Evolutionary conservation across 2,797 vertebrate genomes (phyloP).

Genomic region (Phrynocephalus vlangalii): DNA sequence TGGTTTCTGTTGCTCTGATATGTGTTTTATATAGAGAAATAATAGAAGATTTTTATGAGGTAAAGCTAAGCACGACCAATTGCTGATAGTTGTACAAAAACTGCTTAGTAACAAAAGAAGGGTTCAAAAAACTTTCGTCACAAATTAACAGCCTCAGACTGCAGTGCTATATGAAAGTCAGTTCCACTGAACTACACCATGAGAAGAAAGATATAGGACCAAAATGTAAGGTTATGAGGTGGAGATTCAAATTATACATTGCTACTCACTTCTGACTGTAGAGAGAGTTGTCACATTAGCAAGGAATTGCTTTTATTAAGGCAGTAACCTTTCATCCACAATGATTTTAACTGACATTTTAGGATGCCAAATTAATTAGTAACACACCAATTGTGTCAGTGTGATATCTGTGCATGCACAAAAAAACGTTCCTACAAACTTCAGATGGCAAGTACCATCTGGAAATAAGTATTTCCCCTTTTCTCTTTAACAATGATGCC

Average conservation of each 20-base stretch:
- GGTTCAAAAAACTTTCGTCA: not conserved
- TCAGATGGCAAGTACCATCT: not conserved
- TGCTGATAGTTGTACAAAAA: not conserved
- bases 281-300: not conserved
- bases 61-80: not conserved
- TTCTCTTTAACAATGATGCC: not conserved
- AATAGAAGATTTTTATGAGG: not conserved
- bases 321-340: not conserved
- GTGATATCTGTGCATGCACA: not conserved
- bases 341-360: not conserved
- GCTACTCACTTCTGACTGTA: not conserved
- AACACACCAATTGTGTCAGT: not conserved
- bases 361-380: not conserved
- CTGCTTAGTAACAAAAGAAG: not conserved
- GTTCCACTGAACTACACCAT: not conserved
- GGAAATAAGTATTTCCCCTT: not conserved
- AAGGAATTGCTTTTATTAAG: not conserved
- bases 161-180: not conserved
- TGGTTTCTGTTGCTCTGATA: not conserved
- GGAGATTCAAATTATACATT: no score
- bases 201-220: not conserved
- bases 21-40: not conserved
- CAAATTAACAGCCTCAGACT: not conserved
- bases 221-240: not conserved
- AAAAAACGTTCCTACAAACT: not conserved